Base-by-base conservation (phyloP, 2,888 invertebrate genomes). In the Copidosoma aretas region DNA sequence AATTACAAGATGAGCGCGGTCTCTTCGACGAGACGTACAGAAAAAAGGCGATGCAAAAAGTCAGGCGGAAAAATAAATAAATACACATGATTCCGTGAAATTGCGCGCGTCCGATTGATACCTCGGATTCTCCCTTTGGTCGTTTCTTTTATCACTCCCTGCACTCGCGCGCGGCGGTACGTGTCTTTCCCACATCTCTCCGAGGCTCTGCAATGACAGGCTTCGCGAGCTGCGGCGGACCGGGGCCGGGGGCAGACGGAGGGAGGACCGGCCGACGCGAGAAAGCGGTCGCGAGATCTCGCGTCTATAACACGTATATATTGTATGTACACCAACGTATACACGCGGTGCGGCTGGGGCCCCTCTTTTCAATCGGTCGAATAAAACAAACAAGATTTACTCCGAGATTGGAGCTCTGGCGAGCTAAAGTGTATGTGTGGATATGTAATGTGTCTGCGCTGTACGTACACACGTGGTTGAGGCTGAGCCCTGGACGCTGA, bases 371-470 rank as follows among this genome's bases (percentile, higher is more conserved):
- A 68, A 66, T 71, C 66, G 71, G 43, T 25, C 59, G 60, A 68
- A 71, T 69, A 77, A 76, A 78, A 77, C 78, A 78, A 78, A 78
- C 76, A 77, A 72, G 75, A 74, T 74, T 74, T 75, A 77, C 75
- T 73, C 66, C 57, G 49, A 67, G 72, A 72, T 69, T 71, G 72
- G 64, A 61, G 25, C 66, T 65, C 65, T 46, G 12, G 46, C 46
- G 46, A 46, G 46, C 46, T 4, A 46, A 14, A 46, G 46, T 14
- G 46, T 3, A 12, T 3, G 46, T 17, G 46, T n/a, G 46, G n/a
- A n/a, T n/a, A n/a, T n/a, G n/a, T n/a, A n/a, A n/a, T n/a, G n/a
- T n/a, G n/a, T n/a, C n/a, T n/a, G n/a, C n/a, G n/a, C n/a, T n/a
- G n/a, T n/a, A n/a, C n/a, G n/a, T n/a, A n/a, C n/a, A n/a, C n/a